Evolutionary conservation across 2,113 vertebrate species (phyloP).

Genomic region (Paramisgurnus dabryanus): DNA sequence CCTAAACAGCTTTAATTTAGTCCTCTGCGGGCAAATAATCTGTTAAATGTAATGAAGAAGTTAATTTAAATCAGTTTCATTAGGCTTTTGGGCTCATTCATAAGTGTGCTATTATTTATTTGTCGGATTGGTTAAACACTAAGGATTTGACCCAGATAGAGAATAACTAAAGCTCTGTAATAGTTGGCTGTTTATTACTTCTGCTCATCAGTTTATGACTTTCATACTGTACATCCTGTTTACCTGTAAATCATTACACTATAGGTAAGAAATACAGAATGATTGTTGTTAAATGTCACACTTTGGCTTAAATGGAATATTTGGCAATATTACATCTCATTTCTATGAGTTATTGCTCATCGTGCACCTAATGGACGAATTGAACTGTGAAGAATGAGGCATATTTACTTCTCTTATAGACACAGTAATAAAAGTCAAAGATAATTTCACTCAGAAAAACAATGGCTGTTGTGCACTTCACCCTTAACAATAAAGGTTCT

Average conservation of each 20-base stretch:
- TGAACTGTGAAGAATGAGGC: too few species aligned
- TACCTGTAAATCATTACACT: slow-evolving; percentile 36
- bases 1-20: slow-evolving; percentile 5
- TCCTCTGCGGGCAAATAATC: not conserved
- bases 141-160: slow-evolving; percentile 62
- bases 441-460: too few species aligned
- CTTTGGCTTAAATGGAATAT: too few species aligned
- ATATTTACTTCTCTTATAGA: too few species aligned
- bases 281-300: too few species aligned
- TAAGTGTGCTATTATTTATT: not conserved
- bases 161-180: slow-evolving; percentile 54
- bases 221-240: slow-evolving; percentile 54
- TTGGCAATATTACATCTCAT: too few species aligned
- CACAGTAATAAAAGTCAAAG: too few species aligned
- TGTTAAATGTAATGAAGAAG: not conserved
- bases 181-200: slow-evolving; percentile 66
- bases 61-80: not conserved
- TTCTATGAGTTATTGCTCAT: too few species aligned
- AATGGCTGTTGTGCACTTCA: too few species aligned
- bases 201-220: slow-evolving; percentile 62
- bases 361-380: too few species aligned
- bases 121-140: slow-evolving; percentile 30
- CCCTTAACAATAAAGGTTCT: too few species aligned
- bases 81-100: not conserved
- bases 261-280: too few species aligned